Evolutionary conservation across 2,113 vertebrate species (phyloP).

Genomic region (Oryzias celebensis): DNA sequence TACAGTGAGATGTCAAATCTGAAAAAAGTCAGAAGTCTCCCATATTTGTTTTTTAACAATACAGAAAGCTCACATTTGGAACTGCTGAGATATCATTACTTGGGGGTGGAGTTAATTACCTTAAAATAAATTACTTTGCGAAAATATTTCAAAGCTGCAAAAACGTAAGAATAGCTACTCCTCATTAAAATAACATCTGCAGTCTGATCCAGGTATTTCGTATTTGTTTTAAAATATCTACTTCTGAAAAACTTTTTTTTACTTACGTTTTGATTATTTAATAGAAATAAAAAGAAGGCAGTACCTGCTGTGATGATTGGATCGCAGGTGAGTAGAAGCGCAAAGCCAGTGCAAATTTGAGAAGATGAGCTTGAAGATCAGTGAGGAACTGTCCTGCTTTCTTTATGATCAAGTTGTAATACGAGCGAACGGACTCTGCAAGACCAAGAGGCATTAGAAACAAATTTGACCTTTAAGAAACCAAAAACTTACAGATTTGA

Average conservation of each 20-base stretch:
- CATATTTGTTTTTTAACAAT: too few species aligned
- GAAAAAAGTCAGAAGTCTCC: too few species aligned
- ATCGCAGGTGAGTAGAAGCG: conserved; percentile 88
- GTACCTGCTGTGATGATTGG: conserved; percentile 92
- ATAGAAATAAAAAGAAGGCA: conserved; percentile 2
- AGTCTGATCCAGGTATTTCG: too few species aligned
- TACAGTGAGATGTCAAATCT: too few species aligned
- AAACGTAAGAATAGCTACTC: too few species aligned
- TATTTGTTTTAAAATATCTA: not conserved
- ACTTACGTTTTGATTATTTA: not conserved
- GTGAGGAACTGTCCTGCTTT: conserved; percentile 95
- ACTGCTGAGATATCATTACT: too few species aligned
- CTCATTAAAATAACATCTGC: too few species aligned
- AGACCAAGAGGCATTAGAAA: conserved; percentile 11
- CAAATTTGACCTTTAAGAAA: conserved; percentile 3
- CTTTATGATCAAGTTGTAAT: conserved; percentile 92
- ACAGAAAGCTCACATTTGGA: too few species aligned
- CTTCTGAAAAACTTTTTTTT: not conserved
- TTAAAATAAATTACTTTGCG: too few species aligned
- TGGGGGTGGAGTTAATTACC: too few species aligned
- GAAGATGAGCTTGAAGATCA: conserved; percentile 85
- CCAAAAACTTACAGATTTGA: not conserved
- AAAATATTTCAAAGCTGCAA: too few species aligned
- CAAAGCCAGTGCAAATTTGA: conserved; percentile 89
- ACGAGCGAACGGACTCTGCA: conserved; percentile 88